A percentile compares a stretch with the other conserved stretches of the same genome.
phyloP scores from a whole-genome alignment of 2,888 invertebrate species.

The Iselma pallidipennis region DNA sequence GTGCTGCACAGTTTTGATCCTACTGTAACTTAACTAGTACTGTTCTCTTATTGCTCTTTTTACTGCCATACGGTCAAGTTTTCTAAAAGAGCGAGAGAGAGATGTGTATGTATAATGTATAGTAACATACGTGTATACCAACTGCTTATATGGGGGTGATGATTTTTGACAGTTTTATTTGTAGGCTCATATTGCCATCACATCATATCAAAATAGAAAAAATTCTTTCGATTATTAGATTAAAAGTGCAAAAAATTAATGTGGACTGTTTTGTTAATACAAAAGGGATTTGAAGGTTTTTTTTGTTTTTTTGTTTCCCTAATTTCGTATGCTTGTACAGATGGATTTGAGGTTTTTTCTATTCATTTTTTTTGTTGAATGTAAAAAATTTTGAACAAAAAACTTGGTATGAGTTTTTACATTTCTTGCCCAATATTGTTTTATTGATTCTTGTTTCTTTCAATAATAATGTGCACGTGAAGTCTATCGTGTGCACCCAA shows the following conservation, averaged over 20 bases:
- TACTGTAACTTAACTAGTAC: conserved; percentile 7
- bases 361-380: not conserved
- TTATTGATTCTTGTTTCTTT: too few species aligned
- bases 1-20: conserved; percentile 31
- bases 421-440: too few species aligned
- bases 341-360: not conserved
- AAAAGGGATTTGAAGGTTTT: not conserved
- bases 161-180: conserved; percentile 35
- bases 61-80: conserved; percentile 54
- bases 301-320: not conserved
- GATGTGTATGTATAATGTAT: not conserved
- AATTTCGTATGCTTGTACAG: not conserved
- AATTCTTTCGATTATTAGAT: not conserved
- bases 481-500: too few species aligned
- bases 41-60: conserved; percentile 54
- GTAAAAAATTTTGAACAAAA: too few species aligned
- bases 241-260: not conserved
- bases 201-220: conserved; percentile 38
- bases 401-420: too few species aligned
- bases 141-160: conserved; percentile 7
- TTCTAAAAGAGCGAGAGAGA: conserved; percentile 27
- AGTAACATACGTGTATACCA: not conserved
- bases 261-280: not conserved
- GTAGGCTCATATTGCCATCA: conserved; percentile 37
- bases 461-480: too few species aligned